Conservation (phyloP, 1,140 invertebrate genomes). For the Trachymyrmex septentrionalis region DNA sequence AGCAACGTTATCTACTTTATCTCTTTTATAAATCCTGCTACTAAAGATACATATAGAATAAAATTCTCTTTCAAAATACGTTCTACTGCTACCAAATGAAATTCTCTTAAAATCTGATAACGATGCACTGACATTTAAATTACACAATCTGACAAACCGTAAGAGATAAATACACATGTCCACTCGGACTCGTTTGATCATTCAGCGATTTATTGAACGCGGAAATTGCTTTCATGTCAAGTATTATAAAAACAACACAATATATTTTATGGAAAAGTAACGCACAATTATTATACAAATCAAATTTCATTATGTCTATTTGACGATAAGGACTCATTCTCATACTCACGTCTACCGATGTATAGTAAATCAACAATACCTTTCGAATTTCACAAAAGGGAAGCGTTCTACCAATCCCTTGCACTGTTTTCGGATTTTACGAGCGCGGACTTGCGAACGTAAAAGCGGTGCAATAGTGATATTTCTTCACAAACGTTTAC, state of each 20-base stretch:
- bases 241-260: slow-evolving; percentile 1
- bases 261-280: slow-evolving; percentile 33
- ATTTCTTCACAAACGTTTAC: slow-evolving; percentile 44
- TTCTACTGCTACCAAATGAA: slow-evolving; percentile 11
- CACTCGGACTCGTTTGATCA: neutral
- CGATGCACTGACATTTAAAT: neutral
- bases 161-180: neutral
- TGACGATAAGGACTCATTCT: slow-evolving; percentile 22
- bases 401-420: neutral
- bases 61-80: slow-evolving; percentile 13
- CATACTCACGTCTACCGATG: neutral
- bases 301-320: slow-evolving; percentile 38
- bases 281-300: neutral
- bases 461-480: slow-evolving; percentile 31
- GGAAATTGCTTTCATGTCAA: slow-evolving; percentile 17
- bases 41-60: neutral
- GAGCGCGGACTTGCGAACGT: neutral
- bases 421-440: slow-evolving; percentile 38
- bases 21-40: slow-evolving; percentile 11
- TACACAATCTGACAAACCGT: neutral
- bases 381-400: slow-evolving; percentile 12
- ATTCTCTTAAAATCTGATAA: slow-evolving; percentile 1
- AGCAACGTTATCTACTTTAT: slow-evolving; percentile 30
- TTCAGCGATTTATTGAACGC: neutral
- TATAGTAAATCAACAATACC: slow-evolving; percentile 28